These are phyloP conservation scores for Danionella dracula DNA, from an alignment of 2,797 vertebrate species.

Conservation along the genomic window DNA sequence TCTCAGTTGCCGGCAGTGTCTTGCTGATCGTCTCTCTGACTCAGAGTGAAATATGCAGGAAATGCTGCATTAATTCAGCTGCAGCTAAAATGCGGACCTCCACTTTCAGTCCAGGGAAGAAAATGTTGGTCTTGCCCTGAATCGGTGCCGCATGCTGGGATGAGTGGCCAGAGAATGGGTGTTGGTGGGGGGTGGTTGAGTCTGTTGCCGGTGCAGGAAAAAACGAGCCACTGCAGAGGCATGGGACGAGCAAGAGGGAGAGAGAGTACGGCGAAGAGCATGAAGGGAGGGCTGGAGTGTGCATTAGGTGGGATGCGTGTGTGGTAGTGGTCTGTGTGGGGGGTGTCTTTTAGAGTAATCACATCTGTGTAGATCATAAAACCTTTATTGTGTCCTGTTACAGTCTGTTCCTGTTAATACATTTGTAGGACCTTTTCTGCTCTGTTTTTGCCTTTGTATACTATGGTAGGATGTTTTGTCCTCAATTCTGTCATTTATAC, in stretches of 20 bases:
- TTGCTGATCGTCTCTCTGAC: slow-evolving; percentile 44
- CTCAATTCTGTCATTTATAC: not conserved
- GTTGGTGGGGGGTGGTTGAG: slow-evolving; percentile 42
- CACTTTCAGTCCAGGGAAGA: slow-evolving; percentile 1
- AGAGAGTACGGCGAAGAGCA: slow-evolving; percentile 37
- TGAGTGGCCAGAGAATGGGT: slow-evolving; percentile 46
- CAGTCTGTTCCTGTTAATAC: not conserved
- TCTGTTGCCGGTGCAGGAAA: slow-evolving; percentile 46
- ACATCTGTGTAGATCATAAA: slow-evolving; percentile 43
- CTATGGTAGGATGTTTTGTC: not conserved
- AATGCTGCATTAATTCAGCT: slow-evolving; percentile 17
- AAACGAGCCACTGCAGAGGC: slow-evolving; percentile 65
- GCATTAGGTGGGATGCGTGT: slow-evolving; percentile 19
- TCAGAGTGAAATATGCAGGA: slow-evolving; percentile 40
- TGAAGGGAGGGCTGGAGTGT: not conserved
- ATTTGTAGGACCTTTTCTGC: not conserved
- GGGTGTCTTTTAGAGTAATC: slow-evolving; percentile 26
- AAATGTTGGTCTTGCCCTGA: slow-evolving; percentile 32
- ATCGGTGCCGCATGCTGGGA: slow-evolving; percentile 14
- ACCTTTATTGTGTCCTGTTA: not conserved
- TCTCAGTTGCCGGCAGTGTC: slow-evolving; percentile 17
- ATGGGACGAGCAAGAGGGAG: slow-evolving; percentile 35
- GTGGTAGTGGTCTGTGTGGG: slow-evolving; percentile 18
- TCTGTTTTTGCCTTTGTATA: not conserved
- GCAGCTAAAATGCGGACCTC: not conserved